Percentiles rank a stretch among this genome's conserved stretches.
Conservation (phyloP, 2,888 invertebrate genomes). For the Cetonia aurata region DNA sequence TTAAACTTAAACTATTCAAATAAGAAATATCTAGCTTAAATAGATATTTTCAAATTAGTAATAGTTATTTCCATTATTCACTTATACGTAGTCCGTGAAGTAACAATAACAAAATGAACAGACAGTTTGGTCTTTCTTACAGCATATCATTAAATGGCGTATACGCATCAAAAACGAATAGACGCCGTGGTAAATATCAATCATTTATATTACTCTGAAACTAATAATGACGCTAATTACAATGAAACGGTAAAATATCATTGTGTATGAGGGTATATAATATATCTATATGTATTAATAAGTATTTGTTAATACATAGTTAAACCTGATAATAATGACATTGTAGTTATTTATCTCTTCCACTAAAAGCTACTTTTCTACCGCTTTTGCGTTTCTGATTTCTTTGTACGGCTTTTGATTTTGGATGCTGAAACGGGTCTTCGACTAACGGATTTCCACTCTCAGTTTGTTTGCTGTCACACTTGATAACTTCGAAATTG, state of each 20-base stretch:
- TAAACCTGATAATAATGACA: conserved; percentile 11
- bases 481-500: conserved; percentile 28
- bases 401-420: conserved; percentile 18
- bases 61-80: background rate
- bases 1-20: too few relatives aligned
- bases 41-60: too few relatives aligned
- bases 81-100: background rate
- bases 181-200: background rate
- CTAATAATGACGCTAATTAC: conserved; percentile 30
- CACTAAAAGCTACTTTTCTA: conserved; percentile 19
- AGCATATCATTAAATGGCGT: background rate
- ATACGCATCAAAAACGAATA: conserved; percentile 16
- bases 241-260: background rate
- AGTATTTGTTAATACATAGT: conserved; percentile 2
- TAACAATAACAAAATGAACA: conserved; percentile 17
- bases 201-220: conserved; percentile 15
- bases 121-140: background rate
- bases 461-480: conserved; percentile 12
- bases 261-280: too few relatives aligned
- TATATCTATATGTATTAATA: too few relatives aligned
- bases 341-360: conserved; percentile 13
- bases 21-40: too few relatives aligned
- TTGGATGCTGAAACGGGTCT: conserved; percentile 14
- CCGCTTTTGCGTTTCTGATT: conserved; percentile 20
- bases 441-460: conserved; percentile 20